These are phyloP conservation scores for Leptopilina clavipes DNA, from an alignment of 1,140 invertebrate genomes.

Conservation along the genomic window DNA sequence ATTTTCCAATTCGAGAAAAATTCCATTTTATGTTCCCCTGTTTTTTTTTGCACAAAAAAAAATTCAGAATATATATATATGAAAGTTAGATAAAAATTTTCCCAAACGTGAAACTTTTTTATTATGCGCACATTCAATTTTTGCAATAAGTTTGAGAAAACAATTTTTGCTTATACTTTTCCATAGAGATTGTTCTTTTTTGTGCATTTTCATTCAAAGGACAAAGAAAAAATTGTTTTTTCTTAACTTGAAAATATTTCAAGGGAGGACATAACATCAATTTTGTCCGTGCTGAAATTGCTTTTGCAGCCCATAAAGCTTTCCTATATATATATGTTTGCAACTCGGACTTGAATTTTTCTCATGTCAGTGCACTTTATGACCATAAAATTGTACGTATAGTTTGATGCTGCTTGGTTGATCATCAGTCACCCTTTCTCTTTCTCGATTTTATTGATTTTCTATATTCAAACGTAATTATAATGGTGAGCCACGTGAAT, in stretches of 20 bases:
- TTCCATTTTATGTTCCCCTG: no score
- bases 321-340: neutral
- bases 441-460: neutral
- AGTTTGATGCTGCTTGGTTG: conserved; percentile 16
- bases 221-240: neutral
- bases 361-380: conserved; percentile 31
- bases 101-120: no score
- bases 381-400: conserved; percentile 19
- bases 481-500: conserved; percentile 51
- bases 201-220: neutral
- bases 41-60: no score
- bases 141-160: neutral
- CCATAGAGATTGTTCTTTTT: neutral
- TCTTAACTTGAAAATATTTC: conserved; percentile 8
- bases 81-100: no score
- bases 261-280: conserved; percentile 3
- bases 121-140: neutral
- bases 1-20: no score
- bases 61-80: no score
- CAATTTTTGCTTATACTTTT: neutral
- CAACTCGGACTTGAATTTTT: conserved; percentile 22
- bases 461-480: conserved; percentile 26
- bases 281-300: conserved; percentile 12
- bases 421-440: conserved; percentile 31
- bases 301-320: conserved; percentile 11